Conservation (phyloP, 92 coral and sea anemone species). For the Pocillopora grandis region DNA sequence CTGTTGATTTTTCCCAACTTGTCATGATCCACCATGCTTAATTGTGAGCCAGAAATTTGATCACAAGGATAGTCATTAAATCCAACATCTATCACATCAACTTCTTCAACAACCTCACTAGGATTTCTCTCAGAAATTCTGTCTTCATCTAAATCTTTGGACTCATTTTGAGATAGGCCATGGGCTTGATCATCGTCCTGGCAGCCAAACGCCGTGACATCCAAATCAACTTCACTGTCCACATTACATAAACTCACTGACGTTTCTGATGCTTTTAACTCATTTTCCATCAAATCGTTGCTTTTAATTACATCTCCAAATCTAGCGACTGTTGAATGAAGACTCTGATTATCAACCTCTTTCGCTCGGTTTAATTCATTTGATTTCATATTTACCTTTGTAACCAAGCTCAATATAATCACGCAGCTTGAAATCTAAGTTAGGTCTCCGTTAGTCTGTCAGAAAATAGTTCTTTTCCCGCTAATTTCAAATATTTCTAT, state of each 20-base stretch:
- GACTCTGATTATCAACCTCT: neutral
- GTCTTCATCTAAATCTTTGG: neutral
- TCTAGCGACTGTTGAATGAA: too few relatives aligned
- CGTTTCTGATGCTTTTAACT: slow-evolving; percentile 9
- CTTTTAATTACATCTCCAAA: neutral
- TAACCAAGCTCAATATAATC: neutral
- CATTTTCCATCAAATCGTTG: neutral
- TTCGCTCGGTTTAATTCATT: neutral
- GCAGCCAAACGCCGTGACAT: neutral
- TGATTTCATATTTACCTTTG: neutral
- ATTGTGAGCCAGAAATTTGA: neutral
- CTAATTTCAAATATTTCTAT: neutral
- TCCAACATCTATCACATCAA: neutral
- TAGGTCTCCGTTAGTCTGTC: neutral
- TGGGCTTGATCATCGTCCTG: neutral
- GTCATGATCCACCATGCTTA: neutral
- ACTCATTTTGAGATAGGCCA: neutral
- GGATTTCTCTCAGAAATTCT: neutral
- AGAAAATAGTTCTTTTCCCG: neutral
- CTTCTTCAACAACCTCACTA: neutral
- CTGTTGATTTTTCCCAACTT: neutral
- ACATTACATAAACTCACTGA: neutral
- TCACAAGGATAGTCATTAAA: neutral
- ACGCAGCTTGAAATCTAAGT: neutral
- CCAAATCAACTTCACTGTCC: neutral